A percentile compares a stretch with the other conserved stretches of the same genome.
phyloP scores from a whole-genome alignment of 2,113 vertebrate species.

The Athene noctua region DNA sequence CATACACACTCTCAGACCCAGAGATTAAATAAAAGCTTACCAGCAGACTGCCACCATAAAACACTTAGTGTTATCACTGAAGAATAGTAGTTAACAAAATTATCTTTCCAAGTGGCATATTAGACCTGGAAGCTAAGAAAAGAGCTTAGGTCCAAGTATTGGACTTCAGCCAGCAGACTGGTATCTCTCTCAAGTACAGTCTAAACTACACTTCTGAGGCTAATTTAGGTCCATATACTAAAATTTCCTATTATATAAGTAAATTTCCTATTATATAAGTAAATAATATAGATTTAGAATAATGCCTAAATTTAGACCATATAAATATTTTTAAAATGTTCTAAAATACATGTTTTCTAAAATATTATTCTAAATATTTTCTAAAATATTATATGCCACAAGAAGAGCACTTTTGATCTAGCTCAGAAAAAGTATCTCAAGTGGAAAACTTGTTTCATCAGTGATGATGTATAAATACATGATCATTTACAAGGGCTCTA shows the following conservation, averaged over 20 bases:
- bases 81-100: neutral
- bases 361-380: no score
- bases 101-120: neutral
- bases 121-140: neutral
- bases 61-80: neutral
- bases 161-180: neutral
- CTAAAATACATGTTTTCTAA: no score
- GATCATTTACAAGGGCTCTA: neutral
- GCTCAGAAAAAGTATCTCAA: neutral
- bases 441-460: neutral
- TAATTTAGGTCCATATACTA: neutral
- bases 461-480: neutral
- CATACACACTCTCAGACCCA: neutral
- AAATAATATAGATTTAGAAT: no score
- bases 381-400: no score
- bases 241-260: neutral
- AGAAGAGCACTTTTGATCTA: no score
- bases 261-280: no score
- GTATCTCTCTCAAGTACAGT: neutral
- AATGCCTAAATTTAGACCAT: no score
- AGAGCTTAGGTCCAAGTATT: neutral
- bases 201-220: neutral
- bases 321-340: no score
- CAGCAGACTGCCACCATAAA: neutral
- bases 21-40: neutral